phyloP scores from a whole-genome alignment of 1,140 invertebrate genomes.

The Cotesia chilonis region DNA sequence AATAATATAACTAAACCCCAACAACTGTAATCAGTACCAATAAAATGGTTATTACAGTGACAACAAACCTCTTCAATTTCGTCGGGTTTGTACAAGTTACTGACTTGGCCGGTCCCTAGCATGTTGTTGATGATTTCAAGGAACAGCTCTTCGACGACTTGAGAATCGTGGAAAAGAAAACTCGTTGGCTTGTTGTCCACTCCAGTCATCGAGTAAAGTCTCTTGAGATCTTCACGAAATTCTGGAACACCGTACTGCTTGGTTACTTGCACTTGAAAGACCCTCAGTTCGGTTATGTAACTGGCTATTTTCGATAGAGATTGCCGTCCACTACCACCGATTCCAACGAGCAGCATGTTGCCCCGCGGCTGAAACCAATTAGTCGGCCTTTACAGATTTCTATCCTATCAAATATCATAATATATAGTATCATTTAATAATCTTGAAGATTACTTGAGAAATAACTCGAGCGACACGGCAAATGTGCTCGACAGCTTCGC shows the following conservation, averaged over 20 bases:
- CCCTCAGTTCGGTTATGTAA: constrained; percentile 80
- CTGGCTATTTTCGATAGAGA: constrained; percentile 78
- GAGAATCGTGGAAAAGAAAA: constrained; percentile 86
- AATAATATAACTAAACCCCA: constrained; percentile 26
- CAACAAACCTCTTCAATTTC: constrained; percentile 79
- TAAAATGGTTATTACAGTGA: constrained; percentile 1
- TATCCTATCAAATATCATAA: too few species aligned
- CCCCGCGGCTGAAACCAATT: constrained; percentile 69
- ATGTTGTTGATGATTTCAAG: constrained; percentile 90
- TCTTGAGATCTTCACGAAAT: constrained; percentile 86
- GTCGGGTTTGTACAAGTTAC: constrained; percentile 83
- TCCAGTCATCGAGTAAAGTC: constrained; percentile 75
- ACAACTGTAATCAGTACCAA: background rate
- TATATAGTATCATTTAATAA: background rate
- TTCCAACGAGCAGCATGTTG: constrained; percentile 84
- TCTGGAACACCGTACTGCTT: constrained; percentile 79
- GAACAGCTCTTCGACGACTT: constrained; percentile 82
- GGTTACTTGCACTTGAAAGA: constrained; percentile 81
- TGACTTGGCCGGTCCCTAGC: constrained; percentile 84
- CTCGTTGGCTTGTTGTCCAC: constrained; percentile 78
- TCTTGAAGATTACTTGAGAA: constrained; percentile 67
- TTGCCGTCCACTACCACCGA: constrained; percentile 87
- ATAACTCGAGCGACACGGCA: constrained; percentile 82
- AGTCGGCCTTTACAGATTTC: too few species aligned
- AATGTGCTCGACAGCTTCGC: constrained; percentile 85